phyloP scores from a whole-genome alignment of 2,113 vertebrate genomes.

The Urocolius indicus region DNA sequence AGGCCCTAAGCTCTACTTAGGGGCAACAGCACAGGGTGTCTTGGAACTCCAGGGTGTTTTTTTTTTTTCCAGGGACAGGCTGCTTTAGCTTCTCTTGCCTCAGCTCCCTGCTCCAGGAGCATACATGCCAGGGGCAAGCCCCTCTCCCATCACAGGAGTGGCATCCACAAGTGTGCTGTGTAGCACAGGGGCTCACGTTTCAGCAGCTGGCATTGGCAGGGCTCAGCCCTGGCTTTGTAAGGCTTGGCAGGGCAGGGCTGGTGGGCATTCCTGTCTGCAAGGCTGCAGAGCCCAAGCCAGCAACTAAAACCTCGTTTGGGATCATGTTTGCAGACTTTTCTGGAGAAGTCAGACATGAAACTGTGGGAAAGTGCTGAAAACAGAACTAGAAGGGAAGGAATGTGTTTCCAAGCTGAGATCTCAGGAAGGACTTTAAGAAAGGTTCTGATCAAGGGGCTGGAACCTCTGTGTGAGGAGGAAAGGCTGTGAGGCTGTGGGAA shows the following conservation, averaged over 20 bases:
- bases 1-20: too few relatives aligned
- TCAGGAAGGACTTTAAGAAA: neutral
- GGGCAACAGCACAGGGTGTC: too few relatives aligned
- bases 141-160: rapidly evolving
- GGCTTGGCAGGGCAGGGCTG: neutral
- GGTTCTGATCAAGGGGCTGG: too few relatives aligned
- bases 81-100: neutral
- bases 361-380: neutral
- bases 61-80: neutral
- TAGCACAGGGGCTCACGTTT: neutral
- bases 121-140: neutral
- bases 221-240: neutral
- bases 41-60: neutral
- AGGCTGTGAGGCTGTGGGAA: too few relatives aligned
- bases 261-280: neutral
- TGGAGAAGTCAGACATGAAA: neutral
- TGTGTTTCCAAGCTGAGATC: neutral
- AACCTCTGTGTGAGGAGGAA: too few relatives aligned
- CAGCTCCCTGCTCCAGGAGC: neutral
- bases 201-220: neutral
- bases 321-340: neutral
- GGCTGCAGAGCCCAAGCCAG: neutral
- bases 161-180: neutral
- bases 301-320: neutral
- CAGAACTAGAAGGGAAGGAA: neutral